Conservation (phyloP, 2,888 invertebrate species). For the Listrodromus nycthemerus region DNA sequence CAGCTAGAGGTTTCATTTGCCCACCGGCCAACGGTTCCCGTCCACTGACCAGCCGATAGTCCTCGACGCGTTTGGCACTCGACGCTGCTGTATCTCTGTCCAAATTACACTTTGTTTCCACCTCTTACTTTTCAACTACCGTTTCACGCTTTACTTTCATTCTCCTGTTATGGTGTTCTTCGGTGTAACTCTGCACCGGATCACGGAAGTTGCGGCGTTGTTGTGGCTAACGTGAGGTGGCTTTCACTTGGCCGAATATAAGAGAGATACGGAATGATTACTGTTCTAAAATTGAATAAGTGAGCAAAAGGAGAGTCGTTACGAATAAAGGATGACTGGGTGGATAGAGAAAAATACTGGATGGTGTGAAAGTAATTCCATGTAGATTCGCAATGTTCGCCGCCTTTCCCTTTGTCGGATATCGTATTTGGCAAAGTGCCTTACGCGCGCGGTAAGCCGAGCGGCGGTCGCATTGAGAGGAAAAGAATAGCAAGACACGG, state of each 20-base stretch:
- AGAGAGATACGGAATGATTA: slow-evolving; percentile 23
- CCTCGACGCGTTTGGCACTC: slow-evolving; percentile 43
- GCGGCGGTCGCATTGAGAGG: slow-evolving; percentile 45
- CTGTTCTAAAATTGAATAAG: slow-evolving; percentile 25
- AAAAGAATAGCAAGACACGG: slow-evolving; percentile 43
- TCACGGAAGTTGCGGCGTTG: neutral
- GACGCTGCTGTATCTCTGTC: slow-evolving; percentile 36
- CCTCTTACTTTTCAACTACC: slow-evolving; percentile 15
- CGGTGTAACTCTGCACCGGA: neutral
- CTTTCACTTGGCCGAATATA: slow-evolving; percentile 8
- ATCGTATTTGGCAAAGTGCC: slow-evolving; percentile 74
- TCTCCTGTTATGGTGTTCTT: neutral
- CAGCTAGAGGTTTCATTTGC: slow-evolving; percentile 70
- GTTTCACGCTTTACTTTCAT: slow-evolving; percentile 11
- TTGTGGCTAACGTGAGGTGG: neutral
- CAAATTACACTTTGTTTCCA: slow-evolving; percentile 49
- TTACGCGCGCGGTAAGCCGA: slow-evolving; percentile 65
- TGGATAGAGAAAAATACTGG: slow-evolving; percentile 43
- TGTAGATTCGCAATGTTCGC: slow-evolving; percentile 55
- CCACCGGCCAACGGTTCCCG: slow-evolving; percentile 21
- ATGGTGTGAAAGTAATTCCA: slow-evolving; percentile 68
- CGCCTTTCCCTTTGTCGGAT: slow-evolving; percentile 59
- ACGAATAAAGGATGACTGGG: slow-evolving; percentile 31
- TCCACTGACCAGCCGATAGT: slow-evolving; percentile 39
- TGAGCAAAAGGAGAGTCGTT: slow-evolving; percentile 17